These are phyloP conservation scores for Zaprionus lineosus DNA, from an alignment of 2,888 invertebrate species.

Conservation along the genomic window DNA sequence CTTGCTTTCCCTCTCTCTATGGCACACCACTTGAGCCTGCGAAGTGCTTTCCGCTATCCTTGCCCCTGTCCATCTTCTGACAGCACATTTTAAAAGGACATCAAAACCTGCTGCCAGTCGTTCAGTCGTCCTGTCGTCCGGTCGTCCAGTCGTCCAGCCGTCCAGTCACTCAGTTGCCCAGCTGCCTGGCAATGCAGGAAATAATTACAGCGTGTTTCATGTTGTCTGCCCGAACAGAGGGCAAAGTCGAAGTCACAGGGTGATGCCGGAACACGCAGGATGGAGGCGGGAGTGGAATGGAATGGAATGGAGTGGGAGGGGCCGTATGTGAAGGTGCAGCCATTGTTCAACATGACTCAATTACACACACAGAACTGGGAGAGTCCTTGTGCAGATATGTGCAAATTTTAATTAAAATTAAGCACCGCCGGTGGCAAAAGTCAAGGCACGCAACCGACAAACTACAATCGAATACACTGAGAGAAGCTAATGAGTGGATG, in stretches of 20 bases:
- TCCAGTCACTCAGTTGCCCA: conserved; percentile 3
- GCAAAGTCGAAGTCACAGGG: not conserved
- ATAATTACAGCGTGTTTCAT: conserved; percentile 50
- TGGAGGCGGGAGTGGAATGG: no score
- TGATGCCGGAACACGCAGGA: no score
- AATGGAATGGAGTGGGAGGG: not conserved
- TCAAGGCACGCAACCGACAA: conserved; percentile 16
- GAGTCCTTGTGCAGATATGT: not conserved
- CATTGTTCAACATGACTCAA: conserved; percentile 22
- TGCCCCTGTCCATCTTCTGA: no score
- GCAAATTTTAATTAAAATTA: conserved; percentile 59
- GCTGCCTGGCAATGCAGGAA: conserved; percentile 28
- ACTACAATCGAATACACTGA: conserved; percentile 7
- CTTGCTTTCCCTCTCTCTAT: no score
- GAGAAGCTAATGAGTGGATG: conserved; percentile 1
- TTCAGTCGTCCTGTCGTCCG: conserved; percentile 16
- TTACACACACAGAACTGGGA: not conserved
- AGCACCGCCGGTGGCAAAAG: conserved; percentile 30
- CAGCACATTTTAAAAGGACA: not conserved
- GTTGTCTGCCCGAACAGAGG: conserved; percentile 15
- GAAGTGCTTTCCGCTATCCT: no score
- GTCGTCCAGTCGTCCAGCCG: no score
- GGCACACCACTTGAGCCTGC: no score
- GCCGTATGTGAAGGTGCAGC: conserved; percentile 6
- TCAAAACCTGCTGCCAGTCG: not conserved